Conservation (phyloP, 2,888 invertebrate genomes). For the Linyphia triangularis region DNA sequence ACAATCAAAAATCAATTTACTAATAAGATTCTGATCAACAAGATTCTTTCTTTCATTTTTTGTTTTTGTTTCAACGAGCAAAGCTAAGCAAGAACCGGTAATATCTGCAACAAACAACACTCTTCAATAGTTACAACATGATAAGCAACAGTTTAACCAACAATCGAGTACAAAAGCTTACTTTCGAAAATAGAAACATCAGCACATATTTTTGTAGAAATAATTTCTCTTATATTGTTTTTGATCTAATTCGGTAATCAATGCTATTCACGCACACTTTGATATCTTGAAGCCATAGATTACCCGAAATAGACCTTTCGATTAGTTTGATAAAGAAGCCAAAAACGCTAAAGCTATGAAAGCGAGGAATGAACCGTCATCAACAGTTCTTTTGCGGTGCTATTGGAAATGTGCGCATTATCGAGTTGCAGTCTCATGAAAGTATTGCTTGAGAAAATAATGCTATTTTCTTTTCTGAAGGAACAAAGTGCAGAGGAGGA, state of each 20-base stretch:
- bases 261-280: not conserved
- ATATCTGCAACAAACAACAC: conserved; percentile 14
- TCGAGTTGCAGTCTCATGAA: conserved; percentile 68
- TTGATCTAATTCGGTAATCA: conserved; percentile 37
- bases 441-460: conserved; percentile 41
- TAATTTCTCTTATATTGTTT: conserved; percentile 5
- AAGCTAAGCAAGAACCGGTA: conserved; percentile 6
- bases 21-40: conserved; percentile 11
- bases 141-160: conserved; percentile 30
- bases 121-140: conserved; percentile 18
- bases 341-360: conserved; percentile 61
- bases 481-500: conserved; percentile 17
- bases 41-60: conserved; percentile 23
- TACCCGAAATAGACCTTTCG: conserved; percentile 44
- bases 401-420: conserved; percentile 71
- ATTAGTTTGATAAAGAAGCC: conserved; percentile 41
- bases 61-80: not conserved
- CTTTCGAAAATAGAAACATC: conserved; percentile 62
- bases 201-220: conserved; percentile 48
- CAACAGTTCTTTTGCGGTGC: conserved; percentile 57
- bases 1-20: not conserved
- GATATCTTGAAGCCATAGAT: conserved; percentile 43
- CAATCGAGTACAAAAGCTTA: conserved; percentile 48
- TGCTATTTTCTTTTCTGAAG: conserved; percentile 17
- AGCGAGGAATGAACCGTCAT: conserved; percentile 69